A percentile compares a stretch with the other conserved stretches of the same genome.
These are phyloP conservation scores for Aspidoscelis tigris DNA, from an alignment of 2,113 vertebrate species.

Conservation along the genomic window DNA sequence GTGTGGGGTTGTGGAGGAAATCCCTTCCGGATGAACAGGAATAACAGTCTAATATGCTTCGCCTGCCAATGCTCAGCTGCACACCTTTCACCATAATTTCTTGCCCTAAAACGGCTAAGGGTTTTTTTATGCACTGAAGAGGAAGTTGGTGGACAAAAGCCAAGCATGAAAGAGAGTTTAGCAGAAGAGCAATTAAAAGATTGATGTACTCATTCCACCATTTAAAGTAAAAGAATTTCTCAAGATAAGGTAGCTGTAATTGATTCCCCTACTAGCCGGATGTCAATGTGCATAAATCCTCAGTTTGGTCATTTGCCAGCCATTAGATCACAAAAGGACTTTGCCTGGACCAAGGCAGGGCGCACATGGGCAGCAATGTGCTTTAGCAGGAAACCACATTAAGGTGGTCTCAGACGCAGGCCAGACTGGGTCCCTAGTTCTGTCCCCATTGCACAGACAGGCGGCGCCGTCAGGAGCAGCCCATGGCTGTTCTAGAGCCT, in stretches of 20 bases:
- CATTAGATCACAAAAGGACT: conserved; percentile 23
- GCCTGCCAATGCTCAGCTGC: not conserved
- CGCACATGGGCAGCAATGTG: no score
- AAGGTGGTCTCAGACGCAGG: no score
- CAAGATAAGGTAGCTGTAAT: not conserved
- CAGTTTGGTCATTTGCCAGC: not conserved
- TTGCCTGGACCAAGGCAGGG: no score
- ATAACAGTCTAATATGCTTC: not conserved
- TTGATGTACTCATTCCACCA: conserved; percentile 18
- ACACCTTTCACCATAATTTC: conserved; percentile 11
- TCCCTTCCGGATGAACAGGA: not conserved
- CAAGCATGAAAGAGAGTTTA: not conserved
- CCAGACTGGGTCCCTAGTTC: no score
- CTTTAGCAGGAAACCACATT: no score
- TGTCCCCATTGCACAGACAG: no score
- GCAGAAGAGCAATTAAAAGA: conserved; percentile 31
- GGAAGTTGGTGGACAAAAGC: not conserved
- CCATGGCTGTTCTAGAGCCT: no score
- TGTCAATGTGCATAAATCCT: conserved; percentile 17
- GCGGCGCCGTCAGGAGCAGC: no score
- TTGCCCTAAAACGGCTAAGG: conserved; percentile 4
- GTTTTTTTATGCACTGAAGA: conserved; percentile 15
- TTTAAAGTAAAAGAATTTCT: conserved; percentile 2
- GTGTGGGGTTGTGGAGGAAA: no score
- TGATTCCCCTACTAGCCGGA: conserved; percentile 16